Base-by-base conservation (phyloP, 2,113 vertebrate genomes). In the Gobiocypris rarus region DNA sequence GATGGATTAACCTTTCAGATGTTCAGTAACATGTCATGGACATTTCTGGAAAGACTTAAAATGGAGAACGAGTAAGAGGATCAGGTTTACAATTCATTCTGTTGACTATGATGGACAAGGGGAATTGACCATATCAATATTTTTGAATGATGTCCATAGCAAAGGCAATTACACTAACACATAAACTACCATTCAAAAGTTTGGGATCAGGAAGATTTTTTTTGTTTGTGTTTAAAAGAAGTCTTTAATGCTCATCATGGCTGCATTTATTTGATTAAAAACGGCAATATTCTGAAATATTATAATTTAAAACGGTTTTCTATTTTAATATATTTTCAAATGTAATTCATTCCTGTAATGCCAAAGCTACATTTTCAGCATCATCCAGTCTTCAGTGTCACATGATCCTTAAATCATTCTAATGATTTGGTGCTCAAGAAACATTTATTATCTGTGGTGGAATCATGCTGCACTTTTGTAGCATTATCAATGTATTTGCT, bases 1-100 rank as follows among this genome's bases (percentile, higher is more conserved):
- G 84, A 87, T 85, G 61, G 84, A 87, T 85, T 63, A 75, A 70
- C 69, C 52, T 83, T 50, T 69, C 75, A 83, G 67, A 78, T 48
- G 63, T 43, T 56, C 54, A 22, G 43, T 28, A 71, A 34, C 38
- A 61, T 31, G 28, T 75, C 84, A 75, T 22, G 50, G 45, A 67
- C 41, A 17, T 24, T 28, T 77, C 24, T 63, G 48, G 71, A 26
- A 78, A 56, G 24, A 70, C 50, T 74, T 71, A 48, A 28, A 24
- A 38, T 38, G 38, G 38, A 38, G 38, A 0, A 38, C 0, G 38
- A 19, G 38, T 63, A 38, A 43, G 41, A 26, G 38, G 54, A 63
- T 79, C 38, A 38, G 38, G 38, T 38, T 38, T 38, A 38, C 5
- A 38, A 7, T 3, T 34, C 34, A 34, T 56, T 11, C n/a, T 56